Base-by-base conservation (phyloP, 2,113 vertebrate species). In the Rhabdomys dilectus region DNA sequence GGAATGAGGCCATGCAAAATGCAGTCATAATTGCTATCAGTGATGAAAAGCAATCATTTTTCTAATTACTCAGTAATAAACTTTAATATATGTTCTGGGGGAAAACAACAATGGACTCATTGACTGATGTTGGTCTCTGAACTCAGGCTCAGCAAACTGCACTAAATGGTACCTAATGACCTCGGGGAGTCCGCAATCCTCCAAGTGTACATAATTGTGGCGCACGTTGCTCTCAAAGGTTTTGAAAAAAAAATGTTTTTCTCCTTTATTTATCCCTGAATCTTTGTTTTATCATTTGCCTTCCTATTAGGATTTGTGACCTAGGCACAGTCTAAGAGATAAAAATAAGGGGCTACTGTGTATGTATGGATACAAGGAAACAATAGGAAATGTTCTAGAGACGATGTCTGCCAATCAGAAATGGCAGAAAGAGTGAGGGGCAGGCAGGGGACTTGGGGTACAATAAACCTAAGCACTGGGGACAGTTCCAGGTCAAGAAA, bases 51-150 rank as follows among this genome's bases (percentile, higher is more conserved):
- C 92, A 91, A 94, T 95, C 70, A 56, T 87, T 95, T 96, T 96
- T 73, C 78, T 92, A 96, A 97, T 97, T 92, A 86, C n/a, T 92
- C 66, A 91, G 81, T 91, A 96, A 95, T 97, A 97, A 95, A 95
- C 39, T 91, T 94, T 77, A 96, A 96, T 96, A 73, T 78, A 56
- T 60, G 85, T 96, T 94, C 93, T 93, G 19, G 92, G 80, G 60
- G 89, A 94, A 87, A 91, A 88, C 89, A 96, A 97, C 81, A 97
- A 95, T 80, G n/a, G 73, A 91, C 36, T 91, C 96, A 96, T 94
- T 95, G 92, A 92, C 60, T 88, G 81, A 73, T 82, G 66, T 70
- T 94, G 48, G 73, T 92, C 95, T 92, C 81, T 94, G 91, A 96
- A 82, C 72, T 22, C 36, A 4, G 29, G 85, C 58, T 92, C 4